phyloP scores from a whole-genome alignment of 2,888 invertebrate species.

The Scaeva pyrastri region DNA sequence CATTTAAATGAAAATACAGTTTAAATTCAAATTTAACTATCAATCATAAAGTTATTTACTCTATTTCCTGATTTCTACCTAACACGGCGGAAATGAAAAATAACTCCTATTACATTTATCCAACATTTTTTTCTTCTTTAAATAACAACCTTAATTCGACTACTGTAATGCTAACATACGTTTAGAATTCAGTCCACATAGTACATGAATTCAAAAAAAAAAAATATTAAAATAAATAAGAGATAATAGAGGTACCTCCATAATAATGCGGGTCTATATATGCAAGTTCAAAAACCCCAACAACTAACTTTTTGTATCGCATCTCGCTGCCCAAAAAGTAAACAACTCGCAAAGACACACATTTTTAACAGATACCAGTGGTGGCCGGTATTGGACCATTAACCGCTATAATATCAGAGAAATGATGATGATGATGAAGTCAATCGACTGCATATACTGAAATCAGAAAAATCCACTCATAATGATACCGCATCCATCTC shows the following conservation, averaged over 20 bases:
- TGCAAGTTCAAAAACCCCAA: constrained; percentile 71
- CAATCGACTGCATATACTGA: constrained; percentile 62
- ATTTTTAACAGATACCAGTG: constrained; percentile 45
- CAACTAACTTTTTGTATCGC: constrained; percentile 14
- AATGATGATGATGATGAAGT: constrained; percentile 32
- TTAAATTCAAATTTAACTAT: no score
- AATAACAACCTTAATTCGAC: neutral
- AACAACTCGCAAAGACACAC: neutral
- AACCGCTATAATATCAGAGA: constrained; percentile 57
- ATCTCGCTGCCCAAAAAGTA: constrained; percentile 30
- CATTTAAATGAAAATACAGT: no score
- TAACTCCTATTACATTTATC: neutral
- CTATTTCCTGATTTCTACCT: neutral
- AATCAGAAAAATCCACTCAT: constrained; percentile 62
- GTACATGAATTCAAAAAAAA: constrained; percentile 21
- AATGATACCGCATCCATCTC: neutral
- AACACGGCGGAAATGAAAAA: neutral
- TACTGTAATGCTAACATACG: neutral
- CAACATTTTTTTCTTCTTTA: neutral
- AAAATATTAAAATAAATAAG: constrained; percentile 57
- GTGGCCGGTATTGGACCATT: constrained; percentile 36
- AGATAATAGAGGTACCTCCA: constrained; percentile 29
- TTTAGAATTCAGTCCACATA: constrained; percentile 27
- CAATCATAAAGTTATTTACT: no score
- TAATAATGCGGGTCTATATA: constrained; percentile 66